Evolutionary conservation across 2,797 vertebrate species (phyloP), one percentile per base, ranked within the genome.

Genomic region (Micropoecilia bifurca): DNA sequence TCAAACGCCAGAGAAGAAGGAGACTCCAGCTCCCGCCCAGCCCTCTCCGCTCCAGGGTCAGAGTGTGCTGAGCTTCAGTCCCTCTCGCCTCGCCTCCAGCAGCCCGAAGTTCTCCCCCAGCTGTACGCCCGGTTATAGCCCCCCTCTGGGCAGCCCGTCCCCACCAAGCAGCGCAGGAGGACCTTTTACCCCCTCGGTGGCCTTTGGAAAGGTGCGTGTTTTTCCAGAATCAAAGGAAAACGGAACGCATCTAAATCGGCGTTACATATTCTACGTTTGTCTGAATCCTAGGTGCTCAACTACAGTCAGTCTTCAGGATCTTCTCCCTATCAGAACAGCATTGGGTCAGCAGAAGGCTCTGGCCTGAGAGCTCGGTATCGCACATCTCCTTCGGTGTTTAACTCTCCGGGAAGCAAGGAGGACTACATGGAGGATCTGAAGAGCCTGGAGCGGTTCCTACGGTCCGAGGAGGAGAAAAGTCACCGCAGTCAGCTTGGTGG

Each of bases 1-100:
- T 0, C 94, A 84, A 46, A 97, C 97, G 79, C 89, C 95, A 43
- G 91, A 96, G 45, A 94, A 96, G 73, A 95, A 96, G 78, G 96
- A 97, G 2, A 86, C 90, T 0, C 97, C 97, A 0, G 92, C 94
- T 4, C 95, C 95, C 0, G 88, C 94, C 0, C 95, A 96, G 50
- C 95, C 97, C 0, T 96, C 97, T 12, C 95, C 96, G 0, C 90
- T 97, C 78, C 98, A 97, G 91, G 98, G 98, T 0, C 98, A 99
- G 82, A 99, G 96, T 0, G 98, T 99, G 47, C 91, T 99, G 80
- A 98, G 97, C 85, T 99, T 98, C 69, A 99, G 98, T 81, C 98
- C 98, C 0, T 97, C 97, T 1, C 96, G 97, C 3, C 96, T 97
- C 0, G 96, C 96, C 2, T 95, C 96, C 20, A 80, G 94, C 89